Conservation (phyloP, 1,140 invertebrate species). For the Potamilus streckersoni region DNA sequence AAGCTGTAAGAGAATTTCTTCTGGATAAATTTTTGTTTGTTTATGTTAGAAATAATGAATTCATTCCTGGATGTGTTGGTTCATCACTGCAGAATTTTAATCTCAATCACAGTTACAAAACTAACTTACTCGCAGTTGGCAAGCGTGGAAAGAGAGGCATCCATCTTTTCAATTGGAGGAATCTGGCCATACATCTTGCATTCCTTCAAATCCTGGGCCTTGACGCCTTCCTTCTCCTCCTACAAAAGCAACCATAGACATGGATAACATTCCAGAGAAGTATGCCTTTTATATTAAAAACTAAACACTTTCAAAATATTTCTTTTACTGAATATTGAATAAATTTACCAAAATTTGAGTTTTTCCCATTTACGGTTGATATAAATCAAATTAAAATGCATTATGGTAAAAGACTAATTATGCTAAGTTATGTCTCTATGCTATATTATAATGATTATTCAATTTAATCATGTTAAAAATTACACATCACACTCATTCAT, state of each 20-base stretch:
- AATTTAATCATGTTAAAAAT: too few species aligned
- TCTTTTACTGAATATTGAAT: background rate
- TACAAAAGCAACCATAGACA: conserved; percentile 17
- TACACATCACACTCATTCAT: too few species aligned
- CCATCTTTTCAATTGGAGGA: conserved; percentile 74
- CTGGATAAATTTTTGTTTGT: too few species aligned
- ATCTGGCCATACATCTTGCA: conserved; percentile 74
- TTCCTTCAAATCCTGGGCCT: conserved; percentile 77
- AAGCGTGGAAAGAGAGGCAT: conserved; percentile 70
- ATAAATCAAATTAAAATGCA: background rate
- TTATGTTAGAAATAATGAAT: background rate
- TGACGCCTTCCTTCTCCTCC: conserved; percentile 82
- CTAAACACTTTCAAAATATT: background rate
- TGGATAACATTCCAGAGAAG: background rate
- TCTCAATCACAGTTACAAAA: background rate
- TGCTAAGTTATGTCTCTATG: too few species aligned
- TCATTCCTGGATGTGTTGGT: background rate
- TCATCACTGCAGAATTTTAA: background rate
- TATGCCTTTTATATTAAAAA: background rate
- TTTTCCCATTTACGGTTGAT: background rate
- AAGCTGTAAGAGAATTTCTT: background rate
- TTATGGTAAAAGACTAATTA: too few species aligned
- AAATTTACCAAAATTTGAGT: background rate
- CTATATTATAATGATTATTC: too few species aligned
- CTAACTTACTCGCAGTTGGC: conserved; percentile 63